Percentiles rank a stretch among this genome's conserved stretches.
Evolutionary conservation across 1,140 invertebrate species (phyloP).

Genomic region (Zaprionus capensis): DNA sequence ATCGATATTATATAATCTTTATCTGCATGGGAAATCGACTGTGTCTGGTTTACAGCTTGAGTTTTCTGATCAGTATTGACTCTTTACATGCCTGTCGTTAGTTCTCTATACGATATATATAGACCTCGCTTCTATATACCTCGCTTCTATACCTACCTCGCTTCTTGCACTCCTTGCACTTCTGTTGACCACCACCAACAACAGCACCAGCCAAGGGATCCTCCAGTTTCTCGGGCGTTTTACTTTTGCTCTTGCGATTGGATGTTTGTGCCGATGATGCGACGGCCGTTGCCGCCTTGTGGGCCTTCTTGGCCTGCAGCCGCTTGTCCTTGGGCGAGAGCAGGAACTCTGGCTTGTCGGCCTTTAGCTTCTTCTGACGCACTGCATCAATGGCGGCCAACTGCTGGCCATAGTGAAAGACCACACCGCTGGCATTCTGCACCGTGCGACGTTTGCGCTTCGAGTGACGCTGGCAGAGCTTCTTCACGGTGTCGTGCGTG

Average conservation of each 20-base stretch:
- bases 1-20: no score
- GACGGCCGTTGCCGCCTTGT: constrained; percentile 24
- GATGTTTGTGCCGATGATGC: neutral
- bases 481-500: constrained; percentile 66
- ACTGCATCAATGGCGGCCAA: constrained; percentile 62
- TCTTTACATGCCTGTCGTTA: no score
- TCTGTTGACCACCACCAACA: constrained; percentile 16
- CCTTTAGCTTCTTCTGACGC: constrained; percentile 64
- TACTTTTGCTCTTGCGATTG: constrained; percentile 64
- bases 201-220: neutral
- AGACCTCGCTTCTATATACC: no score
- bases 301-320: constrained; percentile 59
- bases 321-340: constrained; percentile 73
- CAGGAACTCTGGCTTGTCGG: constrained; percentile 63
- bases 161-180: constrained; percentile 54
- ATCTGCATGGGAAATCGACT: no score
- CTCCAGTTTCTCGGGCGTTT: constrained; percentile 41
- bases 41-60: no score
- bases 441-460: constrained; percentile 80
- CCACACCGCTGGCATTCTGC: constrained; percentile 73
- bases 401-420: constrained; percentile 82
- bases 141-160: constrained; percentile 34
- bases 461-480: constrained; percentile 76
- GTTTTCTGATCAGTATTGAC: no score
- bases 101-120: no score